Evolutionary conservation across 2,888 invertebrate species (phyloP).

Genomic region (Chrysotoxum bicinctum): DNA sequence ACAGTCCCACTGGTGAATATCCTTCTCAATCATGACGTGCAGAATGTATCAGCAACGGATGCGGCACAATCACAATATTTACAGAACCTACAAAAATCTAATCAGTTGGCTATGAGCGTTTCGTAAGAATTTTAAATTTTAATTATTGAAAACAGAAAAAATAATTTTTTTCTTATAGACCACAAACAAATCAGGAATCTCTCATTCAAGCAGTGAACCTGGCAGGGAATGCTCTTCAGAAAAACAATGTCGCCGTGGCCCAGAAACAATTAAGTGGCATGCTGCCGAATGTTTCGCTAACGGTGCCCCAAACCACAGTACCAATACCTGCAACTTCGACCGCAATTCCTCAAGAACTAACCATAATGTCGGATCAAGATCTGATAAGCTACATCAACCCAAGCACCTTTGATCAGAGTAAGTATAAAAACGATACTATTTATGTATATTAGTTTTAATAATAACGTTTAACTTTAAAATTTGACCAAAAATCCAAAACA

Average conservation of each 20-base stretch:
- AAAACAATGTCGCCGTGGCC: constrained; percentile 77
- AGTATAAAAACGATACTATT: constrained; percentile 75
- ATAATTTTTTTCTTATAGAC: constrained; percentile 61
- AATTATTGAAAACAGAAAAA: neutral
- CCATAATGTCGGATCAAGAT: constrained; percentile 93
- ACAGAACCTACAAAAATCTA: constrained; percentile 74
- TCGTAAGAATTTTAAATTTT: constrained; percentile 61
- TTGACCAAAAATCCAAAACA: too few species aligned
- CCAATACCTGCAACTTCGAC: constrained; percentile 76
- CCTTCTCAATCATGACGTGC: constrained; percentile 77
- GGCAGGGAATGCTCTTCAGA: constrained; percentile 79
- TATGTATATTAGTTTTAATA: too few species aligned
- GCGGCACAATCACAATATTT: constrained; percentile 75
- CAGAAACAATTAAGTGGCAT: constrained; percentile 75
- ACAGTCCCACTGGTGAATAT: constrained; percentile 77
- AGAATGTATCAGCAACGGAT: constrained; percentile 66
- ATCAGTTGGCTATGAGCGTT: constrained; percentile 63
- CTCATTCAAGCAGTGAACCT: constrained; percentile 79
- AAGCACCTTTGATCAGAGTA: constrained; percentile 93
- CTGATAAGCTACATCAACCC: constrained; percentile 94
- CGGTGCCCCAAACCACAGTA: constrained; percentile 79
- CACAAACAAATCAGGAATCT: constrained; percentile 79
- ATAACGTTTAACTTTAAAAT: too few species aligned
- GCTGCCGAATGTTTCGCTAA: constrained; percentile 74
- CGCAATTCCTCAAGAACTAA: constrained; percentile 88